These are phyloP conservation scores for Phyto melanocephala DNA, from an alignment of 2,888 invertebrate genomes.

Conservation along the genomic window DNA sequence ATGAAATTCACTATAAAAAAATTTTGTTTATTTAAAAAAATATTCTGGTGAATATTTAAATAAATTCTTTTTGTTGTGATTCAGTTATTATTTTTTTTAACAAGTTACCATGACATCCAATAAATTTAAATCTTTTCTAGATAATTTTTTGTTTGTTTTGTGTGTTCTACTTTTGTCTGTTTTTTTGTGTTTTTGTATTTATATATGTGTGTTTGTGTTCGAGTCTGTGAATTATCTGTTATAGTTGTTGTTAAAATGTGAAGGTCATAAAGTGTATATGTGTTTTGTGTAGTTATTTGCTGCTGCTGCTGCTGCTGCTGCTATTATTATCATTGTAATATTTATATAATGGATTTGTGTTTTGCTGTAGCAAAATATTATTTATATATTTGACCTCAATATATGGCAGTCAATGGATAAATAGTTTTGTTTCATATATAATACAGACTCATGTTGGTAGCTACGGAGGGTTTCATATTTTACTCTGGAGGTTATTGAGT, in stretches of 20 bases:
- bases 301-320: not conserved
- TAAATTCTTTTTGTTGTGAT: not conserved
- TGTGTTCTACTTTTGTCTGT: not conserved
- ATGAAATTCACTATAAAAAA: not conserved
- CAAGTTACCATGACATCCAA: conserved; percentile 4
- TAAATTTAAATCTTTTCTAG: conserved; percentile 7
- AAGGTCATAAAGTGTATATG: conserved; percentile 32
- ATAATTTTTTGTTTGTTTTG: no score
- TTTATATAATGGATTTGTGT: conserved; percentile 6
- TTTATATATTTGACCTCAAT: conserved; percentile 43
- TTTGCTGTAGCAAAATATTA: conserved; percentile 28
- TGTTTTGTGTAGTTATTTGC: conserved; percentile 8
- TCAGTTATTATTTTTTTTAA: not conserved
- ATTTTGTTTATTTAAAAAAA: not conserved
- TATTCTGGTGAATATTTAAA: conserved; percentile 15
- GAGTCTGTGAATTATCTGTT: not conserved
- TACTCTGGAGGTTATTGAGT: not conserved
- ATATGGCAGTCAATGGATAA: conserved; percentile 28
- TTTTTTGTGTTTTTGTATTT: no score
- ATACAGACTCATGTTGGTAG: not conserved
- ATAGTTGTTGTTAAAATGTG: not conserved
- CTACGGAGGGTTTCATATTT: not conserved
- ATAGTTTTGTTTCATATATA: conserved; percentile 9
- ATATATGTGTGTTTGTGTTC: not conserved
- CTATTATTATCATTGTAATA: not conserved